phyloP scores from a whole-genome alignment of 2,888 invertebrate genomes.

The Tenthredo amoena region DNA sequence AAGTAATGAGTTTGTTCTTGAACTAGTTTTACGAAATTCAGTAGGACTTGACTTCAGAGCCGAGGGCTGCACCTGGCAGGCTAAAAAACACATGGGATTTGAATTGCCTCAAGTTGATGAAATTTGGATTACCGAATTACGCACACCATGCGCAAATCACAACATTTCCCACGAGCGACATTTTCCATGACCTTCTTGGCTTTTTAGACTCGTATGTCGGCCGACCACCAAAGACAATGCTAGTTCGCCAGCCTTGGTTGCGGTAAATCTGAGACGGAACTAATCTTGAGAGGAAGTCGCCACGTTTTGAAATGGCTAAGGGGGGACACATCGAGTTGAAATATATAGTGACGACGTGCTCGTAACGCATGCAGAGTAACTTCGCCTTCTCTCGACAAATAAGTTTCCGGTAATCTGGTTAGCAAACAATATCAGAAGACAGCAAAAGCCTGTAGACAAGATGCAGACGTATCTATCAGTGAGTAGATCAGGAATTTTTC shows the following conservation, averaged over 20 bases:
- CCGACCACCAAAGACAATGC: constrained; percentile 37
- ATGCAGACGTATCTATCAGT: constrained; percentile 29
- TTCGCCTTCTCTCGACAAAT: constrained; percentile 23
- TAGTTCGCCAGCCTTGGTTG: constrained; percentile 33
- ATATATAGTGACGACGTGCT: constrained; percentile 38
- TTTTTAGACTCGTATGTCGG: constrained; percentile 21
- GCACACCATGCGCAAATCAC: neutral
- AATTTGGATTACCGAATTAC: neutral
- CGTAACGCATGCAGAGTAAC: constrained; percentile 40
- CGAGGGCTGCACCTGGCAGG: neutral
- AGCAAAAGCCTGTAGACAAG: neutral
- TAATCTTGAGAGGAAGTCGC: constrained; percentile 45
- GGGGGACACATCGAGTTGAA: constrained; percentile 6
- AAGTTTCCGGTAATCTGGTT: constrained; percentile 27
- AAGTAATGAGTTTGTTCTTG: constrained; percentile 31
- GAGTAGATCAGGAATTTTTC: constrained; percentile 11
- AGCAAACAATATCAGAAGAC: neutral
- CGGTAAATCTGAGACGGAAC: constrained; percentile 48
- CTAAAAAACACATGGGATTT: neutral
- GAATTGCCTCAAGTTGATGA: neutral
- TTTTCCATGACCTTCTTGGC: constrained; percentile 46
- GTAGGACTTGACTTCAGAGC: neutral
- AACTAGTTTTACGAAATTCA: constrained; percentile 26
- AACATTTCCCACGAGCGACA: constrained; percentile 40
- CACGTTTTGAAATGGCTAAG: constrained; percentile 37